Conservation (phyloP, 2,888 invertebrate genomes). For the Tromatobia lineatoria region DNA sequence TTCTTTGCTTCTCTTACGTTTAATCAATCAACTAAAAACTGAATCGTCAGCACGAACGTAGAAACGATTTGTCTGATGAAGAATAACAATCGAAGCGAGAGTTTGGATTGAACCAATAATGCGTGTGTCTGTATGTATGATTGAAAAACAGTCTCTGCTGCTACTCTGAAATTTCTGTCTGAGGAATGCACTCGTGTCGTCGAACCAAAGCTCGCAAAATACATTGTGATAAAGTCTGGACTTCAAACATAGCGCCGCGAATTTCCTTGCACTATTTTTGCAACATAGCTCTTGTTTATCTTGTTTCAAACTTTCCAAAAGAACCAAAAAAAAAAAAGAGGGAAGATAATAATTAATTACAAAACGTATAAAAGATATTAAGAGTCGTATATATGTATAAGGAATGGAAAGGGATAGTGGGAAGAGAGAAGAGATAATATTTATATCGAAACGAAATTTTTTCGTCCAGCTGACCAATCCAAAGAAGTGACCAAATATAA, state of each 20-base stretch:
- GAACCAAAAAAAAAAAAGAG: constrained; percentile 48
- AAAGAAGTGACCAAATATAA: constrained; percentile 85
- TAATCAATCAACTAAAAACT: background rate
- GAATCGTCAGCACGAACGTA: constrained; percentile 12
- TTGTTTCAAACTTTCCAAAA: constrained; percentile 50
- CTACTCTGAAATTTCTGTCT: constrained; percentile 25
- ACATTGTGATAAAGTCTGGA: constrained; percentile 85
- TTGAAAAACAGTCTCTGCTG: constrained; percentile 23
- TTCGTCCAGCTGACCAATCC: constrained; percentile 85
- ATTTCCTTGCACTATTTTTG: constrained; percentile 65
- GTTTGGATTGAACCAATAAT: constrained; percentile 23
- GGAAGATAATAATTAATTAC: constrained; percentile 28
- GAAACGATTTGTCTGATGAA: constrained; percentile 73
- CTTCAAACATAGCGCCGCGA: constrained; percentile 72
- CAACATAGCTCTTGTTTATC: constrained; percentile 58
- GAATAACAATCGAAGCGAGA: constrained; percentile 39
- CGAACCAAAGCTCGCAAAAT: constrained; percentile 79
- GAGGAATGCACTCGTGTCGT: constrained; percentile 45
- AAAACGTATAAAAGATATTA: constrained; percentile 47
- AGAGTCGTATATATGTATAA: constrained; percentile 45
- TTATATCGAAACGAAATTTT: constrained; percentile 69
- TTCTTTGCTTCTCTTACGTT: constrained; percentile 23
- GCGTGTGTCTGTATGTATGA: constrained; percentile 13
- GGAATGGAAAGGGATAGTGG: background rate
- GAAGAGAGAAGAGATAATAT: constrained; percentile 66